Base-by-base conservation (phyloP, 1,140 invertebrate genomes). In the Armadillidium nasatum region DNA sequence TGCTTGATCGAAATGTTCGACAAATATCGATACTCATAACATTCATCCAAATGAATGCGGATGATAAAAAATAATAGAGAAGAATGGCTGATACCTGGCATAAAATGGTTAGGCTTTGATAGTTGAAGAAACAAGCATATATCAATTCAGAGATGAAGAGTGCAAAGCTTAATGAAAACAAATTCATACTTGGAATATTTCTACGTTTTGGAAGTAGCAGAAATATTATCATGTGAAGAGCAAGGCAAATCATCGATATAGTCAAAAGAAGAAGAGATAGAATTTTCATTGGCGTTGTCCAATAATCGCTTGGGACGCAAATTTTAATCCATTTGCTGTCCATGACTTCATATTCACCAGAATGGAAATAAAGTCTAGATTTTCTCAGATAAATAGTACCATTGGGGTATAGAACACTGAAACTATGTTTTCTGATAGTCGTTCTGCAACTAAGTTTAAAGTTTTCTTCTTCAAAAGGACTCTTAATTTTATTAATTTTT, bases 21-120 rank as follows among this genome's bases (percentile, higher is more conserved):
- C 75, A 80, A 45, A 80, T 80, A 19, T 80, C 79, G 11, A 80
- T 78, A 44, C 79, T 80, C 75, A 80, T 78, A 44, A 78, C 79
- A 15, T 80, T 80, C 79, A 80, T 80, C 79, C 79, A 80, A 11
- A 80, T 13, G 43, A 78, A 80, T 4, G 77, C 75, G 0, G 75
- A 54, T n/a, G 71, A 54, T 11, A 80, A 68, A 46, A 78, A 80
- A n/a, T 80, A 80, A 50, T 80, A 80, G 10, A 80, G 71, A 33
- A 78, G 11, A 15, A 75, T 23, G 22, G 74, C 73, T 22, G 45
- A 46, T 33, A 68, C 50, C 7, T 73, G 33, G 44, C 79, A 80
- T 4, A 54, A 11, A 7, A 50, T 60, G n/a, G 74, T 70, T 68
- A 73, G 76, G 6, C 67, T 10, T 11, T 78, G 78, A 22, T 76